Conservation (phyloP, 2,888 invertebrate genomes). For the Leptinotarsa rubiginosa region DNA sequence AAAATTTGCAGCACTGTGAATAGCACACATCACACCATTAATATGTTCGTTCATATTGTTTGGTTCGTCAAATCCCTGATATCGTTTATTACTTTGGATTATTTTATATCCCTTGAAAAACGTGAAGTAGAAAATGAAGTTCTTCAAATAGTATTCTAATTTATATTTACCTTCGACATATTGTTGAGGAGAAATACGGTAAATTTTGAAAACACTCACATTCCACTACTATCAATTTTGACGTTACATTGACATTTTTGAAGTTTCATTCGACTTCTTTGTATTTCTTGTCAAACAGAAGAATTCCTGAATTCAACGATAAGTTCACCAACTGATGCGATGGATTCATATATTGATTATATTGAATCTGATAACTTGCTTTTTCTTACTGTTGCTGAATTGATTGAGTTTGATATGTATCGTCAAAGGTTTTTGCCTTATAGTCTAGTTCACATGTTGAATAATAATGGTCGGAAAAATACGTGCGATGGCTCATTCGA, state of each 20-base stretch:
- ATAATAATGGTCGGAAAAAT: too few species aligned
- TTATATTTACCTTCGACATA: conserved; percentile 21
- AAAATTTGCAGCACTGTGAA: conserved; percentile 12
- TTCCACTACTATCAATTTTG: conserved; percentile 22
- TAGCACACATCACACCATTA: conserved; percentile 6
- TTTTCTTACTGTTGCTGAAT: too few species aligned
- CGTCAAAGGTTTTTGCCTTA: too few species aligned
- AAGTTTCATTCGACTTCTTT: neutral
- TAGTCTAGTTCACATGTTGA: too few species aligned
- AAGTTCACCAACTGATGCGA: too few species aligned
- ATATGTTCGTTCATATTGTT: conserved; percentile 7
- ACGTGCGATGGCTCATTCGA: too few species aligned
- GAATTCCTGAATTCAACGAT: too few species aligned
- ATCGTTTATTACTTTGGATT: neutral
- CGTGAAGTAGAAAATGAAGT: neutral
- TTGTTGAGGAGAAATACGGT: conserved; percentile 10
- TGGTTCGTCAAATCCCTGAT: conserved; percentile 1
- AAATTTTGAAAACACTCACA: conserved; percentile 23
- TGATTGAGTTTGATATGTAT: too few species aligned
- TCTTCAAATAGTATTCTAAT: neutral
- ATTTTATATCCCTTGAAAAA: conserved; percentile 17
- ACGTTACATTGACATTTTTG: conserved; percentile 22
- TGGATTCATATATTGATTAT: too few species aligned
- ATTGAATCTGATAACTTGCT: too few species aligned
- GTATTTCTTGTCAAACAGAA: too few species aligned